Conservation (phyloP, 2,113 vertebrate species). For the Sciurus niger region DNA sequence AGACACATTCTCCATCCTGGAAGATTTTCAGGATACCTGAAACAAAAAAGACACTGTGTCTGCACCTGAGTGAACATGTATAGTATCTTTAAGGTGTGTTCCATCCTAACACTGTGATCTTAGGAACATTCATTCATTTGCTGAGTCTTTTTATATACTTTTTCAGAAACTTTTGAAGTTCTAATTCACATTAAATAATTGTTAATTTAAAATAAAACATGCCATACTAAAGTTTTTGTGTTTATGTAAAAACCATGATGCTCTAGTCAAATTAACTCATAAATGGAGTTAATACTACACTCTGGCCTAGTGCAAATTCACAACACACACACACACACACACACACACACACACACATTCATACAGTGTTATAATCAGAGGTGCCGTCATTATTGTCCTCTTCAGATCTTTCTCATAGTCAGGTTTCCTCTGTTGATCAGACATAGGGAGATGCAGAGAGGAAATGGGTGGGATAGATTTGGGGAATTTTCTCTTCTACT, state of each 20-base stretch:
- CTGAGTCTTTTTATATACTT: neutral
- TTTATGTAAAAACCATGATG: neutral
- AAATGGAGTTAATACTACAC: neutral
- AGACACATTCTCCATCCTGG: neutral
- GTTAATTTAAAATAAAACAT: neutral
- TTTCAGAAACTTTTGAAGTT: neutral
- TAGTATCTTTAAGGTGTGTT: neutral
- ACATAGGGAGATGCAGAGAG: neutral
- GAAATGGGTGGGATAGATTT: accelerated
- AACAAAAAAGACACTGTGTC: neutral
- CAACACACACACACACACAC: too few relatives aligned
- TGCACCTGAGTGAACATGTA: neutral
- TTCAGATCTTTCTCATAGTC: neutral
- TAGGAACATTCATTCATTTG: neutral
- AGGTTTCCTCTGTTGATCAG: neutral
- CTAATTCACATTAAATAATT: neutral
- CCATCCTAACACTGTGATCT: neutral
- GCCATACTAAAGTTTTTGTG: neutral
- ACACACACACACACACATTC: neutral
- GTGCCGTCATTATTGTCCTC: neutral
- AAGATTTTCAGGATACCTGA: neutral
- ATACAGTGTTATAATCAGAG: neutral
- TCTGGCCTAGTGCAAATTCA: neutral
- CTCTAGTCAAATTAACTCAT: neutral
- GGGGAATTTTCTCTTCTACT: neutral